These are phyloP conservation scores for Stegostoma tigrinum DNA, from an alignment of 2,113 vertebrate genomes.

Conservation along the genomic window DNA sequence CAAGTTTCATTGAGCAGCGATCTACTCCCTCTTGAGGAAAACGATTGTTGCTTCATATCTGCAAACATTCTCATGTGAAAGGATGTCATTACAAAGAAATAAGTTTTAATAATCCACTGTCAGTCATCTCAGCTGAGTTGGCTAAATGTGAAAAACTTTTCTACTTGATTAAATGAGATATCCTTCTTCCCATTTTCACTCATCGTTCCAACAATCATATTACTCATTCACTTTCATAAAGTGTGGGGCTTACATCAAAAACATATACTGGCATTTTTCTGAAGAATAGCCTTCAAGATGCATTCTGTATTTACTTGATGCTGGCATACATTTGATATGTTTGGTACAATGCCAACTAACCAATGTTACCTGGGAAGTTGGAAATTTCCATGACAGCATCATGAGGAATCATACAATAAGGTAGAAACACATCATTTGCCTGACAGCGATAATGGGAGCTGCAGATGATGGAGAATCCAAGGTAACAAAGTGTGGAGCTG, in stretches of 20 bases:
- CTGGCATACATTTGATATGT: not conserved
- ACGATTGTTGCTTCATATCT: not conserved
- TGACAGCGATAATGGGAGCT: too few relatives aligned
- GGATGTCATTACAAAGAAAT: not conserved
- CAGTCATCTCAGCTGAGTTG: not conserved
- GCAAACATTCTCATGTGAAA: not conserved
- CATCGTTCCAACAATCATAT: not conserved
- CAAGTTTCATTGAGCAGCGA: too few relatives aligned
- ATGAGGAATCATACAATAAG: not conserved
- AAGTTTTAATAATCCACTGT: not conserved
- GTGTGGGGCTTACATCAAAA: not conserved
- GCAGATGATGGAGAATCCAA: too few relatives aligned
- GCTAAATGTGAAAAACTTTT: not conserved
- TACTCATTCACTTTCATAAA: not conserved
- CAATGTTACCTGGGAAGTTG: not conserved
- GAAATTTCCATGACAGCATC: not conserved
- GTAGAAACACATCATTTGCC: not conserved
- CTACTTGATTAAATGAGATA: not conserved
- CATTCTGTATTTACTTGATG: not conserved
- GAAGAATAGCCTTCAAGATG: not conserved
- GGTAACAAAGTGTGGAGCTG: too few relatives aligned
- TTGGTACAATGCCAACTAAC: not conserved
- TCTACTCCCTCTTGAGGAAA: not conserved
- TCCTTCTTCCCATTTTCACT: not conserved
- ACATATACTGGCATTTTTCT: not conserved